Conservation (phyloP, 2,113 vertebrate species). For the Cephalopholis sonnerati region DNA sequence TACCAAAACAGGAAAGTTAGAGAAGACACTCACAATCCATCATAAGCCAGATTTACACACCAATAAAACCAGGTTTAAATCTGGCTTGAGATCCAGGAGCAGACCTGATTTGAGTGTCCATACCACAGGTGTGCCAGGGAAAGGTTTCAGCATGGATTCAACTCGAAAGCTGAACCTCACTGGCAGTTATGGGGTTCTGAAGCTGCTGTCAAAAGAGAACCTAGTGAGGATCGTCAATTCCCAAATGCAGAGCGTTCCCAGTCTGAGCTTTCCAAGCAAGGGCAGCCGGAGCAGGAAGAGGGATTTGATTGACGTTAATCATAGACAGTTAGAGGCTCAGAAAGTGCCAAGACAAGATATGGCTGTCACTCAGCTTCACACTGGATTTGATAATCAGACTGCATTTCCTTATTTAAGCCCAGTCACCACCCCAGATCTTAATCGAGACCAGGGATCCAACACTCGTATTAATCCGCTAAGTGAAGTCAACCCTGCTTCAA, state of each 20-base stretch:
- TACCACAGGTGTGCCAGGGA: conserved; percentile 74
- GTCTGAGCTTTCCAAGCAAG: conserved; percentile 79
- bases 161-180: conserved; percentile 82
- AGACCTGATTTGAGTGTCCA: conserved; percentile 69
- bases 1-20: conserved; percentile 58
- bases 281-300: conserved; percentile 84
- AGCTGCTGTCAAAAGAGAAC: conserved; percentile 84
- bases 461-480: conserved; percentile 61
- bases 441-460: conserved; percentile 58
- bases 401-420: conserved; percentile 72
- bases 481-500: conserved; percentile 48
- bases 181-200: conserved; percentile 80
- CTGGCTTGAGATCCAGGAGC: conserved; percentile 64
- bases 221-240: conserved; percentile 85
- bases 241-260: conserved; percentile 79
- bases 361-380: conserved; percentile 72
- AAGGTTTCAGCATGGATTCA: conserved; percentile 63
- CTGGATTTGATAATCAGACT: conserved; percentile 78
- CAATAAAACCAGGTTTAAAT: conserved; percentile 82
- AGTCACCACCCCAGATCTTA: conserved; percentile 68
- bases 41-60: conserved; percentile 75
- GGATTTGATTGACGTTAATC: conserved; percentile 85
- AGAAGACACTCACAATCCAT: conserved; percentile 71
- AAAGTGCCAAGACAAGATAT: conserved; percentile 78
- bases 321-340: conserved; percentile 72